Evolutionary conservation across 2,888 invertebrate genomes (phyloP).

Genomic region (Strigamia maritima): DNA sequence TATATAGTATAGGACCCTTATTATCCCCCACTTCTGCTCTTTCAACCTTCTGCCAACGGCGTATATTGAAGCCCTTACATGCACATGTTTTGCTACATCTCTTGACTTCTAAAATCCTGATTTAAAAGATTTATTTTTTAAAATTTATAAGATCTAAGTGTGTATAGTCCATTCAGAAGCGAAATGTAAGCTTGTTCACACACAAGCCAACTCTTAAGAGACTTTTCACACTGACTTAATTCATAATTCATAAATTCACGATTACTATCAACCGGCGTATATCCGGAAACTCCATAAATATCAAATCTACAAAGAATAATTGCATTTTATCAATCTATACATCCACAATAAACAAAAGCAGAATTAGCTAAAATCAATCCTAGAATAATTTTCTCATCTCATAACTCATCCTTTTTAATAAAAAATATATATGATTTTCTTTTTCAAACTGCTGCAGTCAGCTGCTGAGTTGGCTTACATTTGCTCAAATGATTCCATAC

Average conservation of each 20-base stretch:
- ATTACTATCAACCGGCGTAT: no score
- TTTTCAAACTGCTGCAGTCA: conserved; percentile 17
- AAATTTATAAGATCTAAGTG: conserved; percentile 2
- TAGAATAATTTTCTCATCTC: neutral
- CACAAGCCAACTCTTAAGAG: neutral
- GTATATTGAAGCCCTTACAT: conserved; percentile 28
- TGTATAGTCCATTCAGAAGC: neutral
- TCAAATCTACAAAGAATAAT: neutral
- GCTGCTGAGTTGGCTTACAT: conserved; percentile 14
- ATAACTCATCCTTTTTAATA: conserved; percentile 21
- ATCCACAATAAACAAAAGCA: neutral
- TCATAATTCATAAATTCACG: no score
- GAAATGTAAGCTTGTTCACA: neutral
- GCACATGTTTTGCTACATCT: conserved; percentile 34
- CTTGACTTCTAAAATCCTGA: conserved; percentile 25
- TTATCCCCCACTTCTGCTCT: conserved; percentile 33
- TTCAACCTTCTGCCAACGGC: conserved; percentile 30
- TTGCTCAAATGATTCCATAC: neutral
- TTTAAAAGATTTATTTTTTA: conserved; percentile 17
- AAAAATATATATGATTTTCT: conserved; percentile 5
- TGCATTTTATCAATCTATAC: neutral
- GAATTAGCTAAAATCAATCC: neutral
- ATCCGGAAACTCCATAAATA: no score
- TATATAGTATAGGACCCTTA: conserved; percentile 32
- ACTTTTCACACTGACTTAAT: neutral